Evolutionary conservation across 2,797 vertebrate species (phyloP), one percentile per base, ranked within the genome.

Genomic region (Pygocentrus nattereri): DNA sequence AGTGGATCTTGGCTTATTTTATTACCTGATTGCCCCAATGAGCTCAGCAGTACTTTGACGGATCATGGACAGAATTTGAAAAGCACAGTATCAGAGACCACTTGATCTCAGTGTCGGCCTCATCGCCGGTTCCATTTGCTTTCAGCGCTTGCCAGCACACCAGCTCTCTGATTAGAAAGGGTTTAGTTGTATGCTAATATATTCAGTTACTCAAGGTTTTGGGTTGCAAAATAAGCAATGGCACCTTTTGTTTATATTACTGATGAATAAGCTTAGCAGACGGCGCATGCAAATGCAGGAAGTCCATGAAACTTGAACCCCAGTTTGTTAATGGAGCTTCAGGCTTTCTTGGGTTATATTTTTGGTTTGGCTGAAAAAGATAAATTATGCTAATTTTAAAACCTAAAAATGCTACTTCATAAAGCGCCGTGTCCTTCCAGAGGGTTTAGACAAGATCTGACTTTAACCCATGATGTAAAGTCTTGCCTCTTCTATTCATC

Each of bases 1-100:
- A 31, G 65, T 27, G 65, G 41, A 78, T 41, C 19, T 23, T 44
- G 18, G 41, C 71, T 70, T 70, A 47, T 78, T 78, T 59, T 31
- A 11, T n/a, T 70, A 6, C 3, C 54, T 72, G 25, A 49, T 61
- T 62, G 41, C 31, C n/a, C 21, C 41, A 34, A 11, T 71, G 68
- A 49, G 54, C 15, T 61, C n/a, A 34, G 23, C 16, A 23, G 30
- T 34, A n/a, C 47, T 31, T 34, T 5, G 21, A 72, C 19, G 15
- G 25, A 71, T 47, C 27, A 11, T 59, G 25, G 41, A 31, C 8
- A 25, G 44, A 72, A 72, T 79, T 34, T 62, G 65, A 52, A 76
- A 68, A 3, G 23, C 2, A 5, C 16, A 16, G 18, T 54, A 15
- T 7, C 12, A 41, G 19, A 23, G 12, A 73, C 10, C 21, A 34